phyloP scores from a whole-genome alignment of 2,888 invertebrate genomes.

The Harpalus rufipes region DNA sequence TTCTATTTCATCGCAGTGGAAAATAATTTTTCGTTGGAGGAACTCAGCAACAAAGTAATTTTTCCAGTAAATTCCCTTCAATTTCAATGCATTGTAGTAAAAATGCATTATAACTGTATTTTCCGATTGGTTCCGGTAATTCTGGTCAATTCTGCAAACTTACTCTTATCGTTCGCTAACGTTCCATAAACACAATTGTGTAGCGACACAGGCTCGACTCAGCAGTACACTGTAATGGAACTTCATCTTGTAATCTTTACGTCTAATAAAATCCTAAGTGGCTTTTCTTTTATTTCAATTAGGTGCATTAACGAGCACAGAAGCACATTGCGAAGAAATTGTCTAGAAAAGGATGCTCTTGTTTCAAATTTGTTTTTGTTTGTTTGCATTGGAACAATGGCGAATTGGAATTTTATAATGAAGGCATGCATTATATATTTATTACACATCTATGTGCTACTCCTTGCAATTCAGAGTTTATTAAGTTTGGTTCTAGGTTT shows the following conservation, averaged over 20 bases:
- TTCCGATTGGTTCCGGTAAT: conserved; percentile 39
- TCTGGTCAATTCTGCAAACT: conserved; percentile 42
- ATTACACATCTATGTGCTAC: no score
- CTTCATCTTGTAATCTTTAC: conserved; percentile 63
- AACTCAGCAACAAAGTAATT: conserved; percentile 26
- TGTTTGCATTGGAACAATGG: neutral
- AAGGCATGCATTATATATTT: no score
- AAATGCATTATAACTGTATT: conserved; percentile 41
- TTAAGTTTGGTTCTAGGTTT: no score
- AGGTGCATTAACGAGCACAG: conserved; percentile 54
- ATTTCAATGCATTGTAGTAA: conserved; percentile 20
- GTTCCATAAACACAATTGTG: conserved; percentile 52
- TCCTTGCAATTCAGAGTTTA: no score
- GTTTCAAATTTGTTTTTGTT: conserved; percentile 31
- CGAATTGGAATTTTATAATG: no score
- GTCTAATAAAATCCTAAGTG: conserved; percentile 59
- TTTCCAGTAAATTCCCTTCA: neutral
- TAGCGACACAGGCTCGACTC: conserved; percentile 13
- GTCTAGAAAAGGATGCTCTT: conserved; percentile 34
- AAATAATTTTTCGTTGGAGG: neutral
- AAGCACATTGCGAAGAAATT: conserved; percentile 48
- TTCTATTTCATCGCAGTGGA: no score
- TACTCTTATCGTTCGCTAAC: conserved; percentile 28
- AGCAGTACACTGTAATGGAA: conserved; percentile 51
- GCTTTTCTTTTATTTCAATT: conserved; percentile 63